Evolutionary conservation across 2,797 vertebrate species (phyloP), one percentile per base, ranked within the genome.

Genomic region (Brachymystax lenok): DNA sequence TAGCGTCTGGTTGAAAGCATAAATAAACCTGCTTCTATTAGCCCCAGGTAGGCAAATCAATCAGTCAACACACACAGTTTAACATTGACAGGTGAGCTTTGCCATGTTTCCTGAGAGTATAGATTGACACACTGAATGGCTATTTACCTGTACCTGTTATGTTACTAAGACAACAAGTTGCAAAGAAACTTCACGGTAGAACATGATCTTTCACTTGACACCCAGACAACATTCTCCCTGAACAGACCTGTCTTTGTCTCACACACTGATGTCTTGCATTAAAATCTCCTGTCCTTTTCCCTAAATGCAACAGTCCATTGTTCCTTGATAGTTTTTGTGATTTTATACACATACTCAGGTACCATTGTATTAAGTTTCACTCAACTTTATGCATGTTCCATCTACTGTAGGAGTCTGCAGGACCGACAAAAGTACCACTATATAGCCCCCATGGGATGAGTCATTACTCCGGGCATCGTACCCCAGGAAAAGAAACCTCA

Each of bases 91-190:
- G n/a, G 40, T 50, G 16, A 51, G 8, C 4, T 56, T 76, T 30
- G 12, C 66, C 51, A 67, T 74, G 10, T 14, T 33, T 74, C 28
- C 33, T 74, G 33, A 56, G 12, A 27, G 77, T 21, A 51, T 24
- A 69, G 13, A 71, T 28, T 73, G 28, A 10, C 1, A 33, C 50
- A 19, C 50, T 4, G 51, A 69, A 73, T 21, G 24, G n/a, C 10
- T 52, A 33, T 66, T 27, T 61, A 6, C 78, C 40, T 82, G 80
- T 63, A 24, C 10, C n/a, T 63, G 21, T 86, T 88, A 21, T 64
- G 70, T 84, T 81, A 33, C 85, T 76, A 75, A 12, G 79, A 74
- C 51, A 82, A 84, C 64, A 16, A 19, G 52, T 21, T 12, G 56
- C 24, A 30, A 4, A 3, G 24, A 24, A 76, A 77, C 16, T 21